Evolutionary conservation across 1,140 invertebrate genomes (phyloP).

Genomic region (Solenopsis fugax): DNA sequence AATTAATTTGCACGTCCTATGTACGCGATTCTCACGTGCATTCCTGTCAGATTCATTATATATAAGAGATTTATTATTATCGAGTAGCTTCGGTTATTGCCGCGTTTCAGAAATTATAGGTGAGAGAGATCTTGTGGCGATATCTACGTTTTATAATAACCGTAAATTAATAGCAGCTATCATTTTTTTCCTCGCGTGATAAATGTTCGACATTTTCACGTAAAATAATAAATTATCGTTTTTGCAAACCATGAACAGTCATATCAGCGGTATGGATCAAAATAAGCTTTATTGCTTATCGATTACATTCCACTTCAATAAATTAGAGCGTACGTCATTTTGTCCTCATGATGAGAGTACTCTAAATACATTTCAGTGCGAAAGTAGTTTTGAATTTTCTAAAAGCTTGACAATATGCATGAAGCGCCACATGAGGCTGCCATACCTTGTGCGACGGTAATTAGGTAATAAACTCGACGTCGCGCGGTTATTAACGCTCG

Average conservation of each 20-base stretch:
- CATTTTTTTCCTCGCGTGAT: slow-evolving; percentile 5
- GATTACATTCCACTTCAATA: slow-evolving; percentile 26
- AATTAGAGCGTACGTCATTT: slow-evolving; percentile 17
- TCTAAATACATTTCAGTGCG: slow-evolving; percentile 19
- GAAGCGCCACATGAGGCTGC: background rate
- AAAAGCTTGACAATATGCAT: slow-evolving; percentile 3
- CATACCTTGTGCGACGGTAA: slow-evolving; percentile 27
- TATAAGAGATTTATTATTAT: slow-evolving; percentile 29
- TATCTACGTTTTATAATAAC: slow-evolving; percentile 34
- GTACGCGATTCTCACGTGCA: background rate
- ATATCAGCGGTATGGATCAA: slow-evolving; percentile 17
- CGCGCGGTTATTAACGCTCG: slow-evolving; percentile 6
- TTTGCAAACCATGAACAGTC: background rate
- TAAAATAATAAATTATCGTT: slow-evolving; percentile 43
- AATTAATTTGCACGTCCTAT: background rate
- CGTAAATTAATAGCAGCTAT: slow-evolving; percentile 38
- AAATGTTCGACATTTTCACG: slow-evolving; percentile 1
- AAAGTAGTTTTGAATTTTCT: slow-evolving; percentile 39
- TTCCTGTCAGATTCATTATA: background rate
- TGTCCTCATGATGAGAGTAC: background rate
- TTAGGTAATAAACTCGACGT: slow-evolving; percentile 36
- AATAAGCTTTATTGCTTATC: slow-evolving; percentile 20
- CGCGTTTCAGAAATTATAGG: slow-evolving; percentile 22
- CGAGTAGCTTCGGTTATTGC: slow-evolving; percentile 13
- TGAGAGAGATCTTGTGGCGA: slow-evolving; percentile 21